Percentiles rank a stretch among this genome's conserved stretches.
phyloP scores from a whole-genome alignment of 1,140 invertebrate species.

The Rhopalosiphum maidis region DNA sequence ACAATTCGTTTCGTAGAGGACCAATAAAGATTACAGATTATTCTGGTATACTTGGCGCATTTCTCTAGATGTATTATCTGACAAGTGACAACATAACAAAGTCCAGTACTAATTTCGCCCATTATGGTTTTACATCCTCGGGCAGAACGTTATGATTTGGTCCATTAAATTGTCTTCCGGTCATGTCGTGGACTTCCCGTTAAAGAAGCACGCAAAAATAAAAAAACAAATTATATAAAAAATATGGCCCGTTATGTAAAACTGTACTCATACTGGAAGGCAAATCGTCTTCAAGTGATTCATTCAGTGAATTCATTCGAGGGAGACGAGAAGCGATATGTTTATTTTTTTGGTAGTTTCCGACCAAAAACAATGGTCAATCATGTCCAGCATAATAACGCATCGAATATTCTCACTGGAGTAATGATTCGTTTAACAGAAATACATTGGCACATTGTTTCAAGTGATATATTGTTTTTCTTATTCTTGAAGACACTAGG shows the following conservation, averaged over 20 bases:
- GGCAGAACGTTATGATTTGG: slow-evolving; percentile 14
- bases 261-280: not conserved
- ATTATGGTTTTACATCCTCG: not conserved
- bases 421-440: slow-evolving; percentile 15
- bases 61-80: not conserved
- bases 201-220: slow-evolving; percentile 26
- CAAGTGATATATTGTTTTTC: not conserved
- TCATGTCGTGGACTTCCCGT: slow-evolving; percentile 20
- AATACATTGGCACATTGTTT: not conserved
- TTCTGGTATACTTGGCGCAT: not conserved
- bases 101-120: not conserved
- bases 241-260: slow-evolving; percentile 37
- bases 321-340: not conserved
- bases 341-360: slow-evolving; percentile 27
- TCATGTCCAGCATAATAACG: not conserved
- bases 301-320: slow-evolving; percentile 33
- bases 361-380: slow-evolving; percentile 37
- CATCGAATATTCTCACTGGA: not conserved
- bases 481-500: not conserved
- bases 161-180: slow-evolving; percentile 47
- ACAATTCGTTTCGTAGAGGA: slow-evolving; percentile 1
- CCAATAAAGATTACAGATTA: slow-evolving; percentile 29
- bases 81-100: slow-evolving; percentile 34
- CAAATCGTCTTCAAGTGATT: slow-evolving; percentile 22
- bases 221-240: slow-evolving; percentile 13